Evolutionary conservation across 1,140 invertebrate genomes (phyloP).

Genomic region (Hylaeus volcanicus): DNA sequence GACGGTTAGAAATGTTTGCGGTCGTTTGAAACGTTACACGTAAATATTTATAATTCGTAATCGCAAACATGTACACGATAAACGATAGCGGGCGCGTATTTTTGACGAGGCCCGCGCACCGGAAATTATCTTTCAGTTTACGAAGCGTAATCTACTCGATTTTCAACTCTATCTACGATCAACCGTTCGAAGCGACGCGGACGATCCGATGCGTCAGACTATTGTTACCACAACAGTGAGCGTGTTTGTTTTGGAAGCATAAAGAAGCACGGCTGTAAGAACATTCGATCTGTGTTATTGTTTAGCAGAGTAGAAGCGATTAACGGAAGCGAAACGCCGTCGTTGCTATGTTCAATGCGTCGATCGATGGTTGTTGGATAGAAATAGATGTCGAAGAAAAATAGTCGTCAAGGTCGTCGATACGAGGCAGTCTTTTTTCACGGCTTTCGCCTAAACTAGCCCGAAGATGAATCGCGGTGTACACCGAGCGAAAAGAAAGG

Average conservation of each 20-base stretch:
- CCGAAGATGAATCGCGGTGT: neutral
- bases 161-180: neutral
- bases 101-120: too few species aligned
- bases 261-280: neutral
- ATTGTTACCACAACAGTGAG: neutral
- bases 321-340: neutral
- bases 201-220: constrained; percentile 6
- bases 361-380: constrained; percentile 15
- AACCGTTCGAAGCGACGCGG: neutral
- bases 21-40: too few species aligned
- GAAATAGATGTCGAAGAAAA: constrained; percentile 7
- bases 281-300: neutral
- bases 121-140: neutral
- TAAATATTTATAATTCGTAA: too few species aligned
- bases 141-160: neutral
- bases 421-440: neutral
- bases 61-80: too few species aligned
- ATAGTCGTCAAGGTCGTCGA: neutral
- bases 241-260: constrained; percentile 21
- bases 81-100: neutral
- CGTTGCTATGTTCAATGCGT: neutral
- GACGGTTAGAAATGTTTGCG: too few species aligned
- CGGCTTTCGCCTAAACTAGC: neutral
- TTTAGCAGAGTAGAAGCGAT: constrained; percentile 28
- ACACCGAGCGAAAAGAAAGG: neutral